These are phyloP conservation scores for Phthorimaea operculella DNA, from an alignment of 1,140 invertebrate genomes.

Conservation along the genomic window DNA sequence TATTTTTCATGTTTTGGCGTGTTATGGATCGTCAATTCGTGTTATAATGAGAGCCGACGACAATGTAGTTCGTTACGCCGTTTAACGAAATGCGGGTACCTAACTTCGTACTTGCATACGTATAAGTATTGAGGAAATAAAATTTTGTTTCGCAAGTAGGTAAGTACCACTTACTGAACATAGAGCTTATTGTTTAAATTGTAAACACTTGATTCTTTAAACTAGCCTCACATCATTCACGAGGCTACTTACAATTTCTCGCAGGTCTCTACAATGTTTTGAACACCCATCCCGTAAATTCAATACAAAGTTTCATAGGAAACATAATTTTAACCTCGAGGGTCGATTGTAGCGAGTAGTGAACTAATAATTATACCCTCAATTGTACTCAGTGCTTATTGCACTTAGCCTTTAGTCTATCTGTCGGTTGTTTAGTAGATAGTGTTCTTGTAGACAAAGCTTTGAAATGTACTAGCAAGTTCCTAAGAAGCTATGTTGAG, in stretches of 20 bases:
- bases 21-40: constrained; percentile 10
- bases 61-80: background rate
- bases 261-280: background rate
- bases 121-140: no score
- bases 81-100: background rate
- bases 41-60: background rate
- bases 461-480: no score
- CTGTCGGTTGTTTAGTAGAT: background rate
- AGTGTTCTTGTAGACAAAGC: background rate
- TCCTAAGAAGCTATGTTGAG: no score
- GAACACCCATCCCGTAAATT: background rate
- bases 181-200: no score
- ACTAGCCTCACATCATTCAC: no score
- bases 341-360: background rate
- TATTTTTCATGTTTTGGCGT: constrained; percentile 17
- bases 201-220: no score
- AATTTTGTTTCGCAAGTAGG: no score
- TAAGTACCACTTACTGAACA: no score
- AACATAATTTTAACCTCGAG: constrained; percentile 1
- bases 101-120: no score
- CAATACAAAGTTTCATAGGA: background rate
- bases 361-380: constrained; percentile 1
- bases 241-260: no score
- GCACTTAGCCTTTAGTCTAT: background rate
- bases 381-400: constrained; percentile 1